phyloP scores from a whole-genome alignment of 2,113 vertebrate genomes.

The Myrmecophaga tridactyla region DNA sequence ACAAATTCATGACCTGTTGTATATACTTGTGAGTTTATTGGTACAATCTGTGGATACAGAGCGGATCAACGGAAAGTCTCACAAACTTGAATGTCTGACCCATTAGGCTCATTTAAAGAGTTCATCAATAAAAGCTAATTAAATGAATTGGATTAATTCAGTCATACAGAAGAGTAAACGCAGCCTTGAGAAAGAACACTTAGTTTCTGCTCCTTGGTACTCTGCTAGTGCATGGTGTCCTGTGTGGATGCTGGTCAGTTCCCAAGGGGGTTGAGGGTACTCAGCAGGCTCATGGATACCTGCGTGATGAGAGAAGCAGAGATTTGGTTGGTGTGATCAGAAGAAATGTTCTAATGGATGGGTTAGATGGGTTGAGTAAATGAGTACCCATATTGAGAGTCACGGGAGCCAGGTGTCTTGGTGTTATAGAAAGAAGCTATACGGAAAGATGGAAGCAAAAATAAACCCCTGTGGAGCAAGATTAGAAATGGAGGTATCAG shows the following conservation, averaged over 20 bases:
- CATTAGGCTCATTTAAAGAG: not conserved
- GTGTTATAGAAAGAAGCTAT: not conserved
- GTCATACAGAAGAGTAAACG: not conserved
- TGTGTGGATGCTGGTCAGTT: not conserved
- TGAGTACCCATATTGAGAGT: not conserved
- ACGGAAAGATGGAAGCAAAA: not conserved
- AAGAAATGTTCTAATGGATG: not conserved
- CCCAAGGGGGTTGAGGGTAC: not conserved
- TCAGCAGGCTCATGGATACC: not conserved
- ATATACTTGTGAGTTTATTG: not conserved
- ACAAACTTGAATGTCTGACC: not conserved
- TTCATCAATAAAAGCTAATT: not conserved
- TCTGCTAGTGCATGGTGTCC: too few relatives aligned
- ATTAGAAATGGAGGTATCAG: not conserved
- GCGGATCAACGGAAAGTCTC: not conserved
- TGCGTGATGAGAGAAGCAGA: not conserved
- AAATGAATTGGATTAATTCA: not conserved
- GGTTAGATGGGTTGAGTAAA: not conserved
- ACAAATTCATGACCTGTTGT: not conserved
- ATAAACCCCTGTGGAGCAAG: too few relatives aligned
- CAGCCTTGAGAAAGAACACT: not conserved
- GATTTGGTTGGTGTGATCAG: not conserved
- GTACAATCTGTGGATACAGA: not conserved
- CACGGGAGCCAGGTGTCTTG: not conserved
- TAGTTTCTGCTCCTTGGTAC: not conserved